These are phyloP conservation scores for Trinorchestia longiramus DNA, from an alignment of 1,140 invertebrate species.

Conservation along the genomic window DNA sequence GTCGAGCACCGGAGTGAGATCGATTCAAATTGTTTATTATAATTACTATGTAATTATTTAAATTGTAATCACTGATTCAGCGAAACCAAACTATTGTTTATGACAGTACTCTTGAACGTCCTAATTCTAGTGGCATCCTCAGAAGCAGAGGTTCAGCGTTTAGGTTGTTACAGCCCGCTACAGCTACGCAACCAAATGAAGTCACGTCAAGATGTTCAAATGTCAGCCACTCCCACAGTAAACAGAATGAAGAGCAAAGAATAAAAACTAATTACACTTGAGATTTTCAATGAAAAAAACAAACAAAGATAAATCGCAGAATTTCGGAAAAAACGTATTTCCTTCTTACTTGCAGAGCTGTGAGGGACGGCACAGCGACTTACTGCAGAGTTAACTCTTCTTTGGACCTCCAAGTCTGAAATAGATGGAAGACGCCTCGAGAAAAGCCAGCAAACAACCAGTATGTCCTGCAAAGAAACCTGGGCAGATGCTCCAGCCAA, in stretches of 20 bases:
- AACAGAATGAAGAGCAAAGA: neutral
- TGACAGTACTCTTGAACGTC: too few species aligned
- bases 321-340: neutral
- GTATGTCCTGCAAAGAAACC: neutral
- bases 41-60: too few species aligned
- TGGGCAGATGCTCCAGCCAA: slow-evolving; percentile 1
- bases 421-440: neutral
- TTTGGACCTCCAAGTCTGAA: neutral
- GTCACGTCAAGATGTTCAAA: too few species aligned
- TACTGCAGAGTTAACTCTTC: neutral
- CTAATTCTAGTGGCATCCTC: too few species aligned
- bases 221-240: too few species aligned
- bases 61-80: too few species aligned
- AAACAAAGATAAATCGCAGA: neutral
- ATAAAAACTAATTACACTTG: neutral
- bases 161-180: too few species aligned
- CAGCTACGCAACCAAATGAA: too few species aligned
- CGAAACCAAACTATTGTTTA: too few species aligned
- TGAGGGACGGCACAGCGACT: neutral
- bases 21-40: too few species aligned
- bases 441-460: slow-evolving; percentile 2
- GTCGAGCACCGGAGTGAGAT: too few species aligned
- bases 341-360: neutral
- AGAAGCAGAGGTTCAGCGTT: too few species aligned
- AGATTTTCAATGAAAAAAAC: neutral